Percentiles rank a stretch among this genome's conserved stretches.
These are phyloP conservation scores for Ciconia maguari DNA, from an alignment of 2,113 vertebrate genomes.

Conservation along the genomic window DNA sequence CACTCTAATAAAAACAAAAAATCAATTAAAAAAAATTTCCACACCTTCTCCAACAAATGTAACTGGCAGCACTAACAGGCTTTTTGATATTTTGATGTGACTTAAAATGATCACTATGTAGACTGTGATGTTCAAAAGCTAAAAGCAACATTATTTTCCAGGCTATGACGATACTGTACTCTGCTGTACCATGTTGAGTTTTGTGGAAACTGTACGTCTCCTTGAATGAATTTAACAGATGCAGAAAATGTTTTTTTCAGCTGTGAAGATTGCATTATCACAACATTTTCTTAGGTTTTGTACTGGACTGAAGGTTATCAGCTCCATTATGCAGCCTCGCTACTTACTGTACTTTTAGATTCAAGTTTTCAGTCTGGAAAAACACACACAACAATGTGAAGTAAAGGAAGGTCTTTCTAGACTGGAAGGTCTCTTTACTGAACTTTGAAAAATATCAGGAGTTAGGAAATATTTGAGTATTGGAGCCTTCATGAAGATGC, in stretches of 20 bases:
- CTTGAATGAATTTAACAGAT: not conserved
- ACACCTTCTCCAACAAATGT: not conserved
- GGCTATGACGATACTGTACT: not conserved
- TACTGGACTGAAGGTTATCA: not conserved
- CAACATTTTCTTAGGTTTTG: not conserved
- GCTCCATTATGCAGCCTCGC: not conserved
- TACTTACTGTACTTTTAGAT: not conserved
- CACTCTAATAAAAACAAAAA: not conserved
- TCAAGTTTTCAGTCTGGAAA: not conserved
- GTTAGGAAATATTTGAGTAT: not conserved
- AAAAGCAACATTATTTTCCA: constrained; percentile 7
- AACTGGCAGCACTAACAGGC: not conserved
- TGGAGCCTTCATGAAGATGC: not conserved
- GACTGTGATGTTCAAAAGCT: not conserved
- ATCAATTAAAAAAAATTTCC: not conserved
- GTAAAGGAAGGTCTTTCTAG: not conserved
- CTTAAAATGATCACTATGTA: not conserved
- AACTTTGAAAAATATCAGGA: not conserved
- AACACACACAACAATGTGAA: not conserved
- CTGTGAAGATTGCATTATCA: not conserved
- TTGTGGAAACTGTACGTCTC: not conserved
- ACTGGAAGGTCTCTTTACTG: not conserved
- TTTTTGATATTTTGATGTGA: not conserved
- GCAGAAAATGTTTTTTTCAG: not conserved
- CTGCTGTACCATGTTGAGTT: not conserved